Evolutionary conservation across 2,888 invertebrate genomes (phyloP), one percentile per base, ranked within the genome.

Genomic region (Blera fallax): DNA sequence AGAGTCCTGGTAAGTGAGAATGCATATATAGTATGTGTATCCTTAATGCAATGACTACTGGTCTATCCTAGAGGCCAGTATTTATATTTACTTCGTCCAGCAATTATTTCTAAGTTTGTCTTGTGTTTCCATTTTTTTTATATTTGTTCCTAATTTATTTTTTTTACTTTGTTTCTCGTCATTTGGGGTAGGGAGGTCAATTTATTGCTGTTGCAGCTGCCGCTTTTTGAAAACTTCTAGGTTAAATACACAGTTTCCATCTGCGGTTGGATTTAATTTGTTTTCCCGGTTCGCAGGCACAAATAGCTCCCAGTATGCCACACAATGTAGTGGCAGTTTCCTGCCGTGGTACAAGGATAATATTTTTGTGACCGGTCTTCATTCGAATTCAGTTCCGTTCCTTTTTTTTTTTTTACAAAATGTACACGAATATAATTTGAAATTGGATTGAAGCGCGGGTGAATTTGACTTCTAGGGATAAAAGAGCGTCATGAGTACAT

Each of bases 1-100:
- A 95, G 95, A 89, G 93, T 95, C 0, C 94, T 95, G 92, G 95
- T 95, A 88, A 91, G 91, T 90, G 34, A 52, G 14, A 45, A 76
- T 34, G 27, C 74, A 34, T 40, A 21, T 34, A 37, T 10, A 37
- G 16, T 54, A 27, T 62, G n/a, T 65, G 16, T 45, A 27, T 62
- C 11, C n/a, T 18, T 21, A 64, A 54, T 74, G 64, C 64, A 62
- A 37, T 21, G 27, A 50, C 58, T 27, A 16, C 24, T n/a, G 37
- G 40, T 40, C 1, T 50, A 43, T 78, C 54, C 60, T 34, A 43
- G 60, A n/a, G 24, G 62, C 11, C n/a, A 62, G 54, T 70, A 32
- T 78, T 78, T 78, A 78, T 69, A 29, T 32, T 78, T 52, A 67
- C 62, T 62, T 18, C 14, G 48, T 34, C 37, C 37, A 45, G 72